Evolutionary conservation across 2,113 vertebrate genomes (phyloP).

Genomic region (Hydropotes inermis): DNA sequence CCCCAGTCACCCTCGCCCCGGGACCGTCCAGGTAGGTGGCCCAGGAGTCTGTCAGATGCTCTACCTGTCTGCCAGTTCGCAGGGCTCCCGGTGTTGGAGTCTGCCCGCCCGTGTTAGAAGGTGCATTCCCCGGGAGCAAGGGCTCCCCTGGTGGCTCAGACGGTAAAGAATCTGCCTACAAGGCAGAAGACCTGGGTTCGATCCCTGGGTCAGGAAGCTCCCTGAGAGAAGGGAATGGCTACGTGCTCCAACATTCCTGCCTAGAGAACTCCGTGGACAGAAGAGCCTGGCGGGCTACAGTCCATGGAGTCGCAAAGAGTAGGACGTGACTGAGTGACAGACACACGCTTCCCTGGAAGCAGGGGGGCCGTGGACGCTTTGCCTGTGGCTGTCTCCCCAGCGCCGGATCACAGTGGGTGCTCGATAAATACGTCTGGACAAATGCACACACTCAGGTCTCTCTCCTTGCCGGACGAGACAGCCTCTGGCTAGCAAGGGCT

Average conservation of each 20-base stretch:
- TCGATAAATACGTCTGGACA: not conserved
- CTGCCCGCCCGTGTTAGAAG: not conserved
- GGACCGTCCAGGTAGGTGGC: not conserved
- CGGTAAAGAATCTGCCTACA: not conserved
- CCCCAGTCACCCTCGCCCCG: rapidly evolving
- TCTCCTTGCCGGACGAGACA: rapidly evolving
- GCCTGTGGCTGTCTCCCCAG: not conserved
- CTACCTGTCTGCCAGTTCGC: not conserved
- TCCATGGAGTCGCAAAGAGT: not conserved
- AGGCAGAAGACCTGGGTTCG: not conserved
- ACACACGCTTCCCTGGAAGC: not conserved
- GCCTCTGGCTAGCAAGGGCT: not conserved
- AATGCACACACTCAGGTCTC: not conserved
- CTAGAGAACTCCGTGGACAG: not conserved
- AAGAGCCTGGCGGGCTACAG: not conserved
- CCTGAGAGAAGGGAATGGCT: not conserved
- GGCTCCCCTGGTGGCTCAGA: not conserved
- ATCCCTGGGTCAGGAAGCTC: not conserved
- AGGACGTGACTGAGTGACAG: not conserved
- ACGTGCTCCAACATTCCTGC: not conserved
- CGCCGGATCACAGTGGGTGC: not conserved
- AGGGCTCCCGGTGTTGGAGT: rapidly evolving
- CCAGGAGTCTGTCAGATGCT: not conserved
- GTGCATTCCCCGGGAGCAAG: not conserved
- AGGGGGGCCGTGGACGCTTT: rapidly evolving